Conservation (phyloP, 2,888 invertebrate species). For the Lochmaea crataegi region DNA sequence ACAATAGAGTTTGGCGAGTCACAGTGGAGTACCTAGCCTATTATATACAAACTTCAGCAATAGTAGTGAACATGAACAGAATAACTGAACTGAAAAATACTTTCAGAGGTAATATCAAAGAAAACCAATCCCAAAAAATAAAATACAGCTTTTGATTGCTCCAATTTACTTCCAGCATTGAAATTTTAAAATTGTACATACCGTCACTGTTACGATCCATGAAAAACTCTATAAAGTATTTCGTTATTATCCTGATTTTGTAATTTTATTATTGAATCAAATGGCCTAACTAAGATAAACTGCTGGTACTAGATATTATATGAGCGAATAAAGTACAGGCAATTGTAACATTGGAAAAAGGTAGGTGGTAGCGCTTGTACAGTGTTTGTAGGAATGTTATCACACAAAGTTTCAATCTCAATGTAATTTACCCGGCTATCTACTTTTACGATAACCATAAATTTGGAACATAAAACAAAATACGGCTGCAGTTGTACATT, state of each 20-base stretch:
- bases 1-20: too few species aligned
- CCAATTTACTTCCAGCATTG: background rate
- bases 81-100: too few species aligned
- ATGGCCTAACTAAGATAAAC: background rate
- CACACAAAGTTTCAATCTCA: slow-evolving; percentile 36
- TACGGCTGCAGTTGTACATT: slow-evolving; percentile 31
- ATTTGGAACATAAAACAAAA: slow-evolving; percentile 31
- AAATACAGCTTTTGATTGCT: background rate
- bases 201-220: too few species aligned
- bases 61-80: too few species aligned
- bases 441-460: slow-evolving; percentile 34
- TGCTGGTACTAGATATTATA: background rate
- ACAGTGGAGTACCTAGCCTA: too few species aligned
- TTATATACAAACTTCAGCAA: too few species aligned
- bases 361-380: background rate
- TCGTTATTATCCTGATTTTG: background rate
- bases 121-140: background rate
- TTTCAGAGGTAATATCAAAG: too few species aligned
- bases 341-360: background rate
- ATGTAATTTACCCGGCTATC: slow-evolving; percentile 33
- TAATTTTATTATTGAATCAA: background rate
- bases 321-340: background rate
- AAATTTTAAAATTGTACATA: too few species aligned
- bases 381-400: slow-evolving; percentile 28
- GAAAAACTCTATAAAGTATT: background rate